Conservation (phyloP, 2,797 vertebrate species). For the Gymnothorax reevesii region DNA sequence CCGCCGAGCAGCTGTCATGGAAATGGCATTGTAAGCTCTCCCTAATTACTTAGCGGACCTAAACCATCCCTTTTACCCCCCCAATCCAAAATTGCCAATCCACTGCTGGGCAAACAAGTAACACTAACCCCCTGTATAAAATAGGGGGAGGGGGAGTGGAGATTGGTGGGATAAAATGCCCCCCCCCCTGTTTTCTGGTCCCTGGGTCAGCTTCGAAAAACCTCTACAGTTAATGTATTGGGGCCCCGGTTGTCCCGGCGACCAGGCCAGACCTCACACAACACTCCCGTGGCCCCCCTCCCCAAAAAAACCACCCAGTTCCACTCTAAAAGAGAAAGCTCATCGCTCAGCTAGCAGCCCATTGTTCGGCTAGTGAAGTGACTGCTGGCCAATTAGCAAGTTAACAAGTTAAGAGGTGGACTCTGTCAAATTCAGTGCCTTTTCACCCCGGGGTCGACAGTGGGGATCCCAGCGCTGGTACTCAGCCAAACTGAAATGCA, state of each 20-base stretch:
- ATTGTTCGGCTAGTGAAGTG: conserved; percentile 64
- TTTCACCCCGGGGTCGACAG: conserved; percentile 73
- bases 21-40: conserved; percentile 69
- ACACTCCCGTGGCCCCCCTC: conserved; percentile 44
- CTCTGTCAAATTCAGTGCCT: conserved; percentile 82
- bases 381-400: conserved; percentile 85
- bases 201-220: conserved; percentile 46
- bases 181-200: conserved; percentile 40
- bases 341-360: conserved; percentile 62
- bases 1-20: conserved; percentile 62
- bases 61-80: conserved; percentile 52
- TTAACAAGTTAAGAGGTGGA: conserved; percentile 87
- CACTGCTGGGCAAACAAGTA: conserved; percentile 55
- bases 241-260: conserved; percentile 52
- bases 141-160: conserved; percentile 16
- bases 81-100: conserved; percentile 56
- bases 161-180: conserved; percentile 49
- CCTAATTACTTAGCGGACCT: conserved; percentile 72
- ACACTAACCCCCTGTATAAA: conserved; percentile 39
- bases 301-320: conserved; percentile 52
- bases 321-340: conserved; percentile 53
- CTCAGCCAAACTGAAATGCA: conserved; percentile 32
- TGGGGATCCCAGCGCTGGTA: conserved; percentile 37
- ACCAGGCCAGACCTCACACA: conserved; percentile 60
- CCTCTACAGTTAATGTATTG: conserved; percentile 62